Conservation (phyloP, 2,888 invertebrate species). For the Mechanitis mazaeus region DNA sequence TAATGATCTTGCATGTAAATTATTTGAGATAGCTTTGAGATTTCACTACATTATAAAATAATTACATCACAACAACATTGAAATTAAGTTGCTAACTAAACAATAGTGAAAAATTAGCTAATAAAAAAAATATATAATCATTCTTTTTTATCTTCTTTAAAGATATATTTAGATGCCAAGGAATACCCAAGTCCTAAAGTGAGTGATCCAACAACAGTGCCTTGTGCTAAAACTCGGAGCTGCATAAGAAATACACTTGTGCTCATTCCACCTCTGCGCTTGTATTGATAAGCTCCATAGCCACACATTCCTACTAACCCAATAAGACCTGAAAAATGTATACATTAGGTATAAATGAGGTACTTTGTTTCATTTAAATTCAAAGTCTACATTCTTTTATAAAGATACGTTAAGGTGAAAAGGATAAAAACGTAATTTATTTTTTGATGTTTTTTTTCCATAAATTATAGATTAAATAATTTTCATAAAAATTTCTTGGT, state of each 20-base stretch:
- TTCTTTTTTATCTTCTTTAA: conserved; percentile 55
- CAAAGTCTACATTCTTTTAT: too few relatives aligned
- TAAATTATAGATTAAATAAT: neutral
- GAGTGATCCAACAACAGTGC: conserved; percentile 86
- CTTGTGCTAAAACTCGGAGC: conserved; percentile 89
- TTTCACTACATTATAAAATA: conserved; percentile 13
- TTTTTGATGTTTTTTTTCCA: too few relatives aligned
- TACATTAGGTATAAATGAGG: neutral
- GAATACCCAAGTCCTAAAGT: conserved; percentile 83
- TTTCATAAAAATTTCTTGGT: neutral
- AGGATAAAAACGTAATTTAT: too few relatives aligned
- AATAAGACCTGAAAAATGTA: conserved; percentile 78
- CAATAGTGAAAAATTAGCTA: conserved; percentile 17
- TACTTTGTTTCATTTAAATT: too few relatives aligned
- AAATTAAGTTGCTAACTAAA: conserved; percentile 11
- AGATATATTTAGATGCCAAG: conserved; percentile 76
- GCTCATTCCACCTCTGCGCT: conserved; percentile 84
- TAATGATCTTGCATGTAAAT: neutral
- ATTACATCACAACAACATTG: conserved; percentile 11
- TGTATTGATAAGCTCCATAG: conserved; percentile 86
- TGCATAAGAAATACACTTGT: conserved; percentile 91
- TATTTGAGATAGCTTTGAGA: conserved; percentile 17
- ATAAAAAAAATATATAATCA: conserved; percentile 21
- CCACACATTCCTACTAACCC: conserved; percentile 81
- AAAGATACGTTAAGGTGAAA: too few relatives aligned